phyloP scores from a whole-genome alignment of 2,113 vertebrate species.

The Periophthalmus modestus region DNA sequence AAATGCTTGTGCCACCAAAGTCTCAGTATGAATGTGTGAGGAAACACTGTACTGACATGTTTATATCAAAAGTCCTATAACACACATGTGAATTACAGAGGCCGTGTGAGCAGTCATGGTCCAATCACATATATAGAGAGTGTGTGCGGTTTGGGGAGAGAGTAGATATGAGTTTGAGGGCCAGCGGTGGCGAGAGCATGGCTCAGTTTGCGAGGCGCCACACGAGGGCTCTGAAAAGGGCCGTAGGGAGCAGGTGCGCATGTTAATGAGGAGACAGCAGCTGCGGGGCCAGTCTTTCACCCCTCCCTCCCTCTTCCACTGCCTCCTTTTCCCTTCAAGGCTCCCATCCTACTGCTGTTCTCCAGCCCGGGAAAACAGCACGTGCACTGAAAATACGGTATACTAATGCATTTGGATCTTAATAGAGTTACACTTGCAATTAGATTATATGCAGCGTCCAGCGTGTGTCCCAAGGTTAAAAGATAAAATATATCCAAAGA shows the following conservation, averaged over 20 bases:
- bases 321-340: constrained; percentile 53
- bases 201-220: constrained; percentile 74
- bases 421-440: not conserved
- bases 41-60: not conserved
- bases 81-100: constrained; percentile 13
- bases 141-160: not conserved
- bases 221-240: constrained; percentile 75
- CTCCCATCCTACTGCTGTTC: constrained; percentile 37
- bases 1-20: too few species aligned
- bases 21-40: too few species aligned
- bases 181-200: constrained; percentile 57
- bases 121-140: constrained; percentile 14
- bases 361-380: constrained; percentile 21
- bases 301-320: constrained; percentile 2
- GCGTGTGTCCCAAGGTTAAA: too few species aligned
- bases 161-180: constrained; percentile 38
- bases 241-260: constrained; percentile 89
- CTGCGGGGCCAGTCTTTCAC: constrained; percentile 75
- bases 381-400: not conserved
- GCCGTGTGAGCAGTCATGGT: constrained; percentile 15
- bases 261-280: constrained; percentile 84
- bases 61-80: not conserved
- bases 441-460: too few species aligned
- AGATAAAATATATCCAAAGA: too few species aligned
- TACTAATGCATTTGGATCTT: not conserved